phyloP scores from a whole-genome alignment of 2,888 invertebrate genomes.

The Spilosoma lubricipeda region DNA sequence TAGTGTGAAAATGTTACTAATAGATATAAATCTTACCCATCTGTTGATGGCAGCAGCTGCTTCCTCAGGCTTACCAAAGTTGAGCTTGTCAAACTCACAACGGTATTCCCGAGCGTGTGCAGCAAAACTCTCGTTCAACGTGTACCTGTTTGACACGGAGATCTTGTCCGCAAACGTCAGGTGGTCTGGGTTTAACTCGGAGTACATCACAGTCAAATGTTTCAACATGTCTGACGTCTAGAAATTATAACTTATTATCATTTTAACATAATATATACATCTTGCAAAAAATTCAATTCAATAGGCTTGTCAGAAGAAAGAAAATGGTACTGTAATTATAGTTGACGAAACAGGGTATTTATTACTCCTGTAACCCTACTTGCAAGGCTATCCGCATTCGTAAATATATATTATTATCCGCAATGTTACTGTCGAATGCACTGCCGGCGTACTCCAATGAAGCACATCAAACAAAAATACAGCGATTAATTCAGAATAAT shows the following conservation, averaged over 20 bases:
- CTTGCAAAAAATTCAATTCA: no score
- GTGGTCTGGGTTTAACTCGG: constrained; percentile 54
- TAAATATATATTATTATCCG: no score
- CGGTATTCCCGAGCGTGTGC: constrained; percentile 45
- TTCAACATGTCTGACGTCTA: constrained; percentile 56
- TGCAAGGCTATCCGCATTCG: no score
- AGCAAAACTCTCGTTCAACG: constrained; percentile 50
- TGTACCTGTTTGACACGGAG: constrained; percentile 51
- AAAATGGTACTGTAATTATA: no score
- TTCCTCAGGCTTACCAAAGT: constrained; percentile 48
- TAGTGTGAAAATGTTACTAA: background rate
- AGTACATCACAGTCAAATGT: constrained; percentile 49
- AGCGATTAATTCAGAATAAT: no score
- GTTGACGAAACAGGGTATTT: no score
- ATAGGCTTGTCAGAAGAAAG: no score
- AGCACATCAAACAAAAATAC: no score
- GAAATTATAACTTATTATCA: constrained; percentile 17
- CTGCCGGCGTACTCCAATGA: no score
- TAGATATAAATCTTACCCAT: constrained; percentile 26
- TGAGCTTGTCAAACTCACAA: constrained; percentile 56
- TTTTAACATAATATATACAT: no score
- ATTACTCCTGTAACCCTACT: no score
- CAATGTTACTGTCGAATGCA: no score
- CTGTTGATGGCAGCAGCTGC: constrained; percentile 56
- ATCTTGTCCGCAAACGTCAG: constrained; percentile 65